Conservation (phyloP, 2,888 invertebrate species). For the Desoria tigrina region DNA sequence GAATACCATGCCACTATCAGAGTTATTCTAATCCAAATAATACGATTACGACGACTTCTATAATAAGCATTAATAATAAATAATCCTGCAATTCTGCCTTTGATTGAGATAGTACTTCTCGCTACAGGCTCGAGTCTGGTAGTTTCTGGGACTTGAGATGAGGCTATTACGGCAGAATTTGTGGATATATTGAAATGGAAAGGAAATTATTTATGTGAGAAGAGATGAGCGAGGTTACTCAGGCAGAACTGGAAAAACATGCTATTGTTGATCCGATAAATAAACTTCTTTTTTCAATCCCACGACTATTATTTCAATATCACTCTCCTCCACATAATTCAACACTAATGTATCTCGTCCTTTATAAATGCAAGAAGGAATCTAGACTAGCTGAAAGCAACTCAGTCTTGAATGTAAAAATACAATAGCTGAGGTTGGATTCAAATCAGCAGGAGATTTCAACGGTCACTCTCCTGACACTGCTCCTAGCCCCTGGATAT, state of each 20-base stretch:
- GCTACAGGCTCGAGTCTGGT: no score
- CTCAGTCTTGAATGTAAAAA: no score
- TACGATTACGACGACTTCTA: no score
- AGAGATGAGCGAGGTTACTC: conserved; percentile 6
- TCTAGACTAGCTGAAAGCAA: not conserved
- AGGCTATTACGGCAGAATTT: no score
- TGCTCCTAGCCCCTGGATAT: no score
- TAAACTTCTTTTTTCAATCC: not conserved
- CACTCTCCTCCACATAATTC: not conserved
- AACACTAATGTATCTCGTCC: not conserved
- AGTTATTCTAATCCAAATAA: no score
- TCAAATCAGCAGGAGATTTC: conserved; percentile 2
- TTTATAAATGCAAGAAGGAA: not conserved
- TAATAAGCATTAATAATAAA: no score
- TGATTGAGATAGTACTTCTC: no score
- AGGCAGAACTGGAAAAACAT: conserved; percentile 19
- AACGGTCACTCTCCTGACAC: not conserved
- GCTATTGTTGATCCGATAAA: conserved; percentile 11
- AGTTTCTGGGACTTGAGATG: no score
- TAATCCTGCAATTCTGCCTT: no score
- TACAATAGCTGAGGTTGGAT: not conserved
- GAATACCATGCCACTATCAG: no score
- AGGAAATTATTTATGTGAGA: conserved; percentile 20
- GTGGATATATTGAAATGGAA: no score
- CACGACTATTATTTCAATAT: conserved; percentile 6